phyloP scores from a whole-genome alignment of 2,113 vertebrate species.

The Pholis gunnellus region DNA sequence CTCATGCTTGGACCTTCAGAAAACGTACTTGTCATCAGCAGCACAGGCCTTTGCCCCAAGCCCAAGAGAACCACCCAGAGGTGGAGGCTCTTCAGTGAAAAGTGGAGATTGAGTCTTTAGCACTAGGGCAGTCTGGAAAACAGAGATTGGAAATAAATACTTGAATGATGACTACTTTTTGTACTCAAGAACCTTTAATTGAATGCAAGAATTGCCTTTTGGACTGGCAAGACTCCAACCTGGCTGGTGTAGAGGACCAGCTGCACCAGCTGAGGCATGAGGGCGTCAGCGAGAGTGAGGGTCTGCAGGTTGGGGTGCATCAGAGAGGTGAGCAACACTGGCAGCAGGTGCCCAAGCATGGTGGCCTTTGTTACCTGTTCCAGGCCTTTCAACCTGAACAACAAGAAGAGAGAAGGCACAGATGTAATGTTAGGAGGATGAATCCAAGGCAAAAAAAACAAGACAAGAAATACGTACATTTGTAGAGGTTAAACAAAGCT shows the following conservation, averaged over 20 bases:
- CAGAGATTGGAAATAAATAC: constrained; percentile 19
- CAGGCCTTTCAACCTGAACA: constrained; percentile 92
- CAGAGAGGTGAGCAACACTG: constrained; percentile 94
- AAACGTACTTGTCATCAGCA: constrained; percentile 74
- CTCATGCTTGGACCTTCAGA: neutral
- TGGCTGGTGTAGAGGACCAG: constrained; percentile 98
- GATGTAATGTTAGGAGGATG: neutral
- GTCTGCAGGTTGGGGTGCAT: constrained; percentile 99
- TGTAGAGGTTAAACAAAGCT: neutral
- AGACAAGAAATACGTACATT: neutral
- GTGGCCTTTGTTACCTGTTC: constrained; percentile 98
- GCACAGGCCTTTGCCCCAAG: constrained; percentile 86
- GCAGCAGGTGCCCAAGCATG: constrained; percentile 96
- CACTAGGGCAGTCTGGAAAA: constrained; percentile 92
- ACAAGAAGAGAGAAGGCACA: neutral
- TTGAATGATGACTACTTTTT: neutral
- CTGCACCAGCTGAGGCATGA: constrained; percentile 98
- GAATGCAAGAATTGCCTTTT: constrained; percentile 2
- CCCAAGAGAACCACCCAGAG: constrained; percentile 81
- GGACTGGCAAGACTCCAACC: constrained; percentile 76
- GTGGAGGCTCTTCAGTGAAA: constrained; percentile 87
- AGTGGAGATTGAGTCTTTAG: constrained; percentile 95
- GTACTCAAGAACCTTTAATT: neutral
- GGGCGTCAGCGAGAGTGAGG: constrained; percentile 92
- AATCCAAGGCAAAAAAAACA: neutral